Conservation (phyloP, 2,113 vertebrate genomes). For the Salvelinus alpinus region DNA sequence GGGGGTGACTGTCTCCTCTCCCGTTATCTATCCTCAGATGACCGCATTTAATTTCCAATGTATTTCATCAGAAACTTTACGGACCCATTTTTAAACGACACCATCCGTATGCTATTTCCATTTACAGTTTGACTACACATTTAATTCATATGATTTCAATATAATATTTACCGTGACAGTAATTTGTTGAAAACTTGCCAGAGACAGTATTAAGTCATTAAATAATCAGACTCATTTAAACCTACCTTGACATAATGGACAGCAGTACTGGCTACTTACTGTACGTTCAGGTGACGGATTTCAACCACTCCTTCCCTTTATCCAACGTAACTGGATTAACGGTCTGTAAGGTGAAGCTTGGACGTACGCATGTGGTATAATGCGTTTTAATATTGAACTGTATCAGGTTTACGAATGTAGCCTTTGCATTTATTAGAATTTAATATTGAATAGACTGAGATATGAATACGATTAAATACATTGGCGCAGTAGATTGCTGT, state of each 20-base stretch:
- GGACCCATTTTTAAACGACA: neutral
- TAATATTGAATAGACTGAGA: neutral
- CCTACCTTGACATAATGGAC: constrained; percentile 50
- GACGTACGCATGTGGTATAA: neutral
- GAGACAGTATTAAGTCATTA: constrained; percentile 37
- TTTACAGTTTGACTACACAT: no score
- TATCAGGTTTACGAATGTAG: neutral
- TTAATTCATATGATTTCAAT: no score
- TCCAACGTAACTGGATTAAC: constrained; percentile 56
- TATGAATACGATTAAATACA: neutral
- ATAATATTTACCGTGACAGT: neutral
- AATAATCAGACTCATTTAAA: constrained; percentile 39
- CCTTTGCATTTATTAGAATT: neutral
- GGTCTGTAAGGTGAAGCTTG: neutral
- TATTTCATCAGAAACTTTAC: neutral
- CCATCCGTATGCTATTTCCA: no score
- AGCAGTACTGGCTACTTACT: constrained; percentile 20
- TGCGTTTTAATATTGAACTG: neutral
- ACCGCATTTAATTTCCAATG: constrained; percentile 26
- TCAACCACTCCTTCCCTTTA: constrained; percentile 34
- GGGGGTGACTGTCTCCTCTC: neutral
- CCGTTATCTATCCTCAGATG: constrained; percentile 22
- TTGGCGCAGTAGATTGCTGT: neutral
- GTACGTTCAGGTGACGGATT: constrained; percentile 32
- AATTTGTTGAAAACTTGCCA: neutral